Base-by-base conservation (phyloP, 2,888 invertebrate species). In the Microplitis deprimator region DNA sequence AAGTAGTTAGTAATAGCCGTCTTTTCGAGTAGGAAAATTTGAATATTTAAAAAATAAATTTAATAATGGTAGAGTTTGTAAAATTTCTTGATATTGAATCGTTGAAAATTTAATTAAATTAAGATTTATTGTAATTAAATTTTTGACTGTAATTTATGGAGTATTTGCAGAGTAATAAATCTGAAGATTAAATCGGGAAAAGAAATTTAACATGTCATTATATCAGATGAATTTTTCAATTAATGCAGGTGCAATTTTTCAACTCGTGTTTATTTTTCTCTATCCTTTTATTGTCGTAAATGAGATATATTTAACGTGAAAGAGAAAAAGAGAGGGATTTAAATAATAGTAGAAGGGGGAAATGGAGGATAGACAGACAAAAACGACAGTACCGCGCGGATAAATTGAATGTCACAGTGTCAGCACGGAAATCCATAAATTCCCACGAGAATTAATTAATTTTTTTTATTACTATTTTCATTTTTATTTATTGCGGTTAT, bases 401-500 rank as follows among this genome's bases (percentile, higher is more conserved):
- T 59, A 75, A 69, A 68, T 65, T 65, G 65, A 65, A 65, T 65
- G 65, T 65, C 65, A 65, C 65, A 65, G 65, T 61, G 68, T 70
- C 72, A 38, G 8, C 39, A 62, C 72, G 72, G 38, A 38, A 72
- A 72, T 72, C 39, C 13, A 72, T 40, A 38, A 16, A 65, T 16
- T 10, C n/a, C 61, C 61, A 29, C 61, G 39, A 72, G 50, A 62
- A 62, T 62, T 62, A 62, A 62, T 62, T 6, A 65, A 65, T 13
- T 29, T 65, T 65, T 65, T 65, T 65, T 65, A 50, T 50, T 50
- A 13, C 50, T 50, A 50, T 65, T 65, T 20, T 65, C 65, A 29
- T 65, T 65, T 7, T 65, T 38, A 65, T 65, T 29, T 29, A 20
- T 29, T 29, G 38, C 13, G 13, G 38, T 65, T 65, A 7, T 65